Conservation (phyloP, 2,888 invertebrate genomes). For the Sipha maydis region DNA sequence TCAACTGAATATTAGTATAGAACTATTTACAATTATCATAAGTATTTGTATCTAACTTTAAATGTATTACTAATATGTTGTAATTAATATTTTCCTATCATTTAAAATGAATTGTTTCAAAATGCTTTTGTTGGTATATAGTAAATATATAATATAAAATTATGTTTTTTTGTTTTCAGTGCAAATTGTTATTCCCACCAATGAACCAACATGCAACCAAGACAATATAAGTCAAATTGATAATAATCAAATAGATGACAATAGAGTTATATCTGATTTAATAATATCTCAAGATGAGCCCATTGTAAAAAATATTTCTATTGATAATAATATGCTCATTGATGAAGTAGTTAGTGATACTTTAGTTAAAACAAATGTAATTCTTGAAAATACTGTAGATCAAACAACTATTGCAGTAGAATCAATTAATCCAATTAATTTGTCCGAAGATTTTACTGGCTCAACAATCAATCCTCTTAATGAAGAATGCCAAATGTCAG, state of each 20-base stretch:
- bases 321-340: constrained; percentile 24
- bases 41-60: not conserved
- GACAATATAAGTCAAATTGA: constrained; percentile 31
- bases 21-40: too few relatives aligned
- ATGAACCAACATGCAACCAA: constrained; percentile 21
- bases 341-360: constrained; percentile 18
- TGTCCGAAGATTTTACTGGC: not conserved
- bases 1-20: too few relatives aligned
- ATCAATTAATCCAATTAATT: not conserved
- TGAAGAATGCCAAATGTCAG: not conserved
- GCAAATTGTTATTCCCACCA: constrained; percentile 25
- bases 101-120: not conserved
- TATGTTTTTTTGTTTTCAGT: constrained; percentile 40
- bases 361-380: constrained; percentile 11
- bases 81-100: not conserved
- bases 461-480: not conserved
- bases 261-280: constrained; percentile 7
- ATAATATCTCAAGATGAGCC: constrained; percentile 13
- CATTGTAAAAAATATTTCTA: constrained; percentile 35
- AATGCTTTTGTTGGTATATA: not conserved
- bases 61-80: too few relatives aligned
- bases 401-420: constrained; percentile 1
- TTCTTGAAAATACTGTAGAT: constrained; percentile 13
- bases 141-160: not conserved
- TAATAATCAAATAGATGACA: constrained; percentile 1